Percentiles rank a stretch among this genome's conserved stretches.
Evolutionary conservation across 2,888 invertebrate species (phyloP).

Genomic region (Calameuta filiformis): DNA sequence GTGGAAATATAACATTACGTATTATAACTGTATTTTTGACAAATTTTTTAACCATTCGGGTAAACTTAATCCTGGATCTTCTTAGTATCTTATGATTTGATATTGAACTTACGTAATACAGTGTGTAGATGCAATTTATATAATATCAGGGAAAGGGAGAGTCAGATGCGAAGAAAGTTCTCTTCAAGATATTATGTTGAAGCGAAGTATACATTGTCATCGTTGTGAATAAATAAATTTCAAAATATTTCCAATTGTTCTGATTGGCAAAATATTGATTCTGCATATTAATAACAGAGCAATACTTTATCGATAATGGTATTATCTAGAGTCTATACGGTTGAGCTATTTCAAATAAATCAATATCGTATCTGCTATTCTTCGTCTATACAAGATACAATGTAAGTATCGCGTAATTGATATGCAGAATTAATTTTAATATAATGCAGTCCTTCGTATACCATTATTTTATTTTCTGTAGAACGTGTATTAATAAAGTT

Average conservation of each 20-base stretch:
- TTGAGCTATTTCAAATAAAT: neutral
- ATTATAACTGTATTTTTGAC: neutral
- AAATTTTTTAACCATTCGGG: neutral
- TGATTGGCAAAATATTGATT: neutral
- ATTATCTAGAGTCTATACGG: neutral
- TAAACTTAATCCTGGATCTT: neutral
- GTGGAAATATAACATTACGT: neutral
- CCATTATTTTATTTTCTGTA: neutral
- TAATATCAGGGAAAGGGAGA: neutral
- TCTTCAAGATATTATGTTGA: neutral
- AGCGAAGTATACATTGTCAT: neutral
- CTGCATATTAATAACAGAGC: neutral
- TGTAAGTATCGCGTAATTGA: neutral
- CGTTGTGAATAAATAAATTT: neutral
- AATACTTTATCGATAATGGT: neutral
- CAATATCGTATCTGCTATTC: neutral
- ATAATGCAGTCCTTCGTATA: neutral
- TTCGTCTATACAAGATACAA: neutral
- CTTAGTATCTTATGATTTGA: neutral
- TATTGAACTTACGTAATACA: neutral
- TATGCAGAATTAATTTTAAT: neutral
- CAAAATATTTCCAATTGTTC: neutral
- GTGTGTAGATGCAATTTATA: neutral
- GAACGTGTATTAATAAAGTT: neutral
- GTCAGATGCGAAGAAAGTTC: neutral